phyloP scores from a whole-genome alignment of 2,113 vertebrate species.

The Oncorhynchus nerka region DNA sequence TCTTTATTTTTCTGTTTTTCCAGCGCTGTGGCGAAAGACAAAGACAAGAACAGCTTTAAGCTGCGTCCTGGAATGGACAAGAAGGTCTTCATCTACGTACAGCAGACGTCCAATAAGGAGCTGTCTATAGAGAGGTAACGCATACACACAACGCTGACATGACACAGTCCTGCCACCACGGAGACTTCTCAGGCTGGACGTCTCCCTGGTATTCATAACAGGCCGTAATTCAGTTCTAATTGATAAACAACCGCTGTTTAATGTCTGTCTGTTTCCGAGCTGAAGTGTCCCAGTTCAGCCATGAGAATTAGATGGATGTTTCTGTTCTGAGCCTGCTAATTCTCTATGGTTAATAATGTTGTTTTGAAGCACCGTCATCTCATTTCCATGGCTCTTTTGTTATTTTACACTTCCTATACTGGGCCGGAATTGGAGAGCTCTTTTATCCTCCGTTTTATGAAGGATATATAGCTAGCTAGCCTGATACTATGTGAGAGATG shows the following conservation, averaged over 20 bases:
- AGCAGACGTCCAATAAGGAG: conserved; percentile 97
- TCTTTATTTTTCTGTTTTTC: background rate
- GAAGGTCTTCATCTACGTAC: conserved; percentile 96
- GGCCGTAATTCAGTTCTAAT: conserved; percentile 34
- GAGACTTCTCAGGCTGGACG: background rate
- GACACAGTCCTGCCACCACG: background rate
- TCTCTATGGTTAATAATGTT: conserved; percentile 50
- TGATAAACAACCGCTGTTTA: conserved; percentile 35
- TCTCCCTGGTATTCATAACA: conserved; percentile 17
- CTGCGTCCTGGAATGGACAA: conserved; percentile 95
- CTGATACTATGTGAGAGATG: background rate
- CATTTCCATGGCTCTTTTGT: conserved; percentile 31
- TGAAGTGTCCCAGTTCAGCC: conserved; percentile 34
- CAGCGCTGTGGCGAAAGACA: conserved; percentile 97
- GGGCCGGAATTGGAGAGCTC: conserved; percentile 2
- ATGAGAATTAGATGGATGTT: conserved; percentile 34
- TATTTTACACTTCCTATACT: conserved; percentile 33
- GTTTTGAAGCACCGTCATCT: conserved; percentile 1
- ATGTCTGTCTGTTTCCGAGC: conserved; percentile 14
- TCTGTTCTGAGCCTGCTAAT: conserved; percentile 22
- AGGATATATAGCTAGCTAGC: too few species aligned
- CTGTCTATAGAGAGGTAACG: conserved; percentile 95
- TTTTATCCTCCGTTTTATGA: conserved; percentile 31
- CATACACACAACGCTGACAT: background rate
- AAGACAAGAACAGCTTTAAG: conserved; percentile 97